Base-by-base conservation (phyloP, 2,888 invertebrate species). In the Acanthopleura granulata region DNA sequence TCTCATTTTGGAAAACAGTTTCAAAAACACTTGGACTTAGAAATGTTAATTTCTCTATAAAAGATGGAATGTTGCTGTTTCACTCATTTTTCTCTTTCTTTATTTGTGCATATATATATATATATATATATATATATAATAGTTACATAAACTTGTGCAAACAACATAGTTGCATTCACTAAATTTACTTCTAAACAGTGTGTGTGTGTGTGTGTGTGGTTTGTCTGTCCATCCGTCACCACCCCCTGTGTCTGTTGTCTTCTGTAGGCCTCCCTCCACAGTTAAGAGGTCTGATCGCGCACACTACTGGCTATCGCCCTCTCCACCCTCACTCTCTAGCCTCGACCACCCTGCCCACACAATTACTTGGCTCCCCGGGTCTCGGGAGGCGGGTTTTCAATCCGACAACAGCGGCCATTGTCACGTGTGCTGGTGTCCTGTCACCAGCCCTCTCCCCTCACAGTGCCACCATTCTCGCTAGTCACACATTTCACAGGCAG, bases 401-500 rank as follows among this genome's bases (percentile, higher is more conserved):
- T 15, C 22, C 25, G 22, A 66, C 66, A 1, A 27, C 25, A 6
- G 29, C 66, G 15, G 66, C 66, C 29, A 15, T 66, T 16, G 29
- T 27, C 66, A 27, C 66, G 15, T 16, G 25, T 15, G 27, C 66
- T 27, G 25, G 29, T 27, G 29, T 66, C 22, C 25, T 66, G 66
- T 66, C 66, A 25, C 29, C 66, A 27, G 16, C 66, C 66, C 22
- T 66, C 22, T 27, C 66, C 66, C 66, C 29, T 66, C 57, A 57
- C 57, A 50, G 72, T 50, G 51, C 66, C 72, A 18, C 30, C 73
- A 25, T 30, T 69, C 40, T 61, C 74, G 1, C 22, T 40, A 12
- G 40, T 40, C 40, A 27, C 75, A 57, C 30, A 18, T 22, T 66
- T 76, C 49, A 74, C 75, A 15, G 73, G 72, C 49, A 57, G 57